A percentile compares a stretch with the other conserved stretches of the same genome.
Evolutionary conservation across 2,888 invertebrate species (phyloP).

Genomic region (Ophion ellenae): DNA sequence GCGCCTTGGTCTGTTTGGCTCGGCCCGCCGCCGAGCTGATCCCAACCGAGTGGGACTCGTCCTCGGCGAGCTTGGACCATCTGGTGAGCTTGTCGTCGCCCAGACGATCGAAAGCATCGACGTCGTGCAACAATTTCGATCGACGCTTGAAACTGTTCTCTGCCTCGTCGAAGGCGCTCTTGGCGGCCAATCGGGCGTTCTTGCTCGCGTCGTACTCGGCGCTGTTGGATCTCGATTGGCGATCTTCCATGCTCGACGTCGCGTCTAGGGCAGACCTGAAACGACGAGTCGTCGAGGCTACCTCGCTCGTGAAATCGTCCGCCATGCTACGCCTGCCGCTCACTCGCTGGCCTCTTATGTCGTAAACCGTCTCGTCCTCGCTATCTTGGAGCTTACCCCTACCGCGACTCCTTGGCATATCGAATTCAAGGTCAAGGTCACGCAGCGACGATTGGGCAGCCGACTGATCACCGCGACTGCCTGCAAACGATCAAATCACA

Average conservation of each 20-base stretch:
- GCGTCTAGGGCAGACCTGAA: conserved; percentile 78
- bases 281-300: conserved; percentile 84
- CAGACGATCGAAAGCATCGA: conserved; percentile 75
- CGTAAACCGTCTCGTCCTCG: conserved; percentile 87
- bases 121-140: conserved; percentile 76
- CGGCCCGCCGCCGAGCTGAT: conserved; percentile 86
- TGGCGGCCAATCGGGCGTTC: conserved; percentile 69
- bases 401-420: conserved; percentile 71
- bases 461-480: conserved; percentile 81
- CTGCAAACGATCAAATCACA: conserved; percentile 75
- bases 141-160: conserved; percentile 85
- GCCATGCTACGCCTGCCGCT: conserved; percentile 76
- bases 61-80: conserved; percentile 86
- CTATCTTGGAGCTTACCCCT: conserved; percentile 81
- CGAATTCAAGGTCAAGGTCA: conserved; percentile 81
- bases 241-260: conserved; percentile 86
- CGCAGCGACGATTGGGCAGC: conserved; percentile 79
- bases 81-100: conserved; percentile 86
- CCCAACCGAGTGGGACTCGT: conserved; percentile 75
- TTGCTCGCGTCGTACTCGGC: conserved; percentile 66
- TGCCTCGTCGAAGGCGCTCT: conserved; percentile 84
- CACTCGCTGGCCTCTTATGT: conserved; percentile 85
- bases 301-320: conserved; percentile 84
- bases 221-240: conserved; percentile 62
- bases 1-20: conserved; percentile 88